Evolutionary conservation across 2,888 invertebrate species (phyloP).

Genomic region (Adineta ricciae): DNA sequence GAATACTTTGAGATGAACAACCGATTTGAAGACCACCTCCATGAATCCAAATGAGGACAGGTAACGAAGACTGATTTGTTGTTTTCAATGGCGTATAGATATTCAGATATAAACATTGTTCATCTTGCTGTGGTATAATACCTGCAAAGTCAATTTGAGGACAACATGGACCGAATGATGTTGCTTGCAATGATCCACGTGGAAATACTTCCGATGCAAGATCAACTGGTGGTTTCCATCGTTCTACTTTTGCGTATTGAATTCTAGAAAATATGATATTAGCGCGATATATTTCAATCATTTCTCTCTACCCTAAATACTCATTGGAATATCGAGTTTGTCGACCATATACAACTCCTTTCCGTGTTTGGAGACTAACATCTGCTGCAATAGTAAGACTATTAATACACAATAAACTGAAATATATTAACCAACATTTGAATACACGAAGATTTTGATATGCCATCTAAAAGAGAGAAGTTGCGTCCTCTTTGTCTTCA

Average conservation of each 20-base stretch:
- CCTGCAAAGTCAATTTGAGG: not conserved
- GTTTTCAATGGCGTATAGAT: not conserved
- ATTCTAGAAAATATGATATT: not conserved
- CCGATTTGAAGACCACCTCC: not conserved
- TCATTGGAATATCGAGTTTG: not conserved
- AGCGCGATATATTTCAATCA: not conserved
- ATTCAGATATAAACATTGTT: too few species aligned
- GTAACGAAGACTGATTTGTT: not conserved
- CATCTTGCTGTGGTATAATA: not conserved
- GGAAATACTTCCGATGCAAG: not conserved
- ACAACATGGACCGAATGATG: too few species aligned
- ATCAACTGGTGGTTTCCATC: not conserved
- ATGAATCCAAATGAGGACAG: not conserved
- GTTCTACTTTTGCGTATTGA: not conserved
- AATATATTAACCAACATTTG: too few species aligned
- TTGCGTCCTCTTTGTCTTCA: too few species aligned
- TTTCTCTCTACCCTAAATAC: not conserved
- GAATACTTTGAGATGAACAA: not conserved
- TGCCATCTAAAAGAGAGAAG: too few species aligned
- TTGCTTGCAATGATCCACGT: not conserved
- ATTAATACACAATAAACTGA: not conserved
- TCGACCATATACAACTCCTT: conserved; percentile 6
- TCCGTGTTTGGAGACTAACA: not conserved
- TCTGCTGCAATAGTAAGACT: too few species aligned
- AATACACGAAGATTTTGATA: too few species aligned